Percentiles rank a stretch among this genome's conserved stretches.
Evolutionary conservation across 2,797 vertebrate genomes (phyloP).

Genomic region (Nyctibius grandis): DNA sequence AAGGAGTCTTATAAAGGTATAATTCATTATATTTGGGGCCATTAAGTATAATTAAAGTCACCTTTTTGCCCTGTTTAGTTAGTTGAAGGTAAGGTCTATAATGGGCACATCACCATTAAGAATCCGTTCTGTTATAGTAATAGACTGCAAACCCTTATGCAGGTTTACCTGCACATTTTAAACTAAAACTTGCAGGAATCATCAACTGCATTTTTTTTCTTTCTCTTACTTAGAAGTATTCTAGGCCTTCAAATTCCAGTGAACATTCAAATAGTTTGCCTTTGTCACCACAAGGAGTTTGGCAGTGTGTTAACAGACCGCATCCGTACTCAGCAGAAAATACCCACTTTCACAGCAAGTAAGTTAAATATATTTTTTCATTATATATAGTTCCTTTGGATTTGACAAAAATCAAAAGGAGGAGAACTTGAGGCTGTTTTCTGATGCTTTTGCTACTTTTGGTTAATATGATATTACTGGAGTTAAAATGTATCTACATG

Average conservation of each 20-base stretch:
- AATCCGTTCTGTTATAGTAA: not conserved
- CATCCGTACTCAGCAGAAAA: slow-evolving; percentile 48
- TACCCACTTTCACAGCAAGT: slow-evolving; percentile 44
- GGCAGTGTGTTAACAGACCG: slow-evolving; percentile 65
- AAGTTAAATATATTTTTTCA: not conserved
- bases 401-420: not conserved
- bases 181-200: not conserved
- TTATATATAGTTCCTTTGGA: not conserved
- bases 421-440: not conserved
- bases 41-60: not conserved
- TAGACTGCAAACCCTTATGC: not conserved
- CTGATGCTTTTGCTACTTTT: not conserved
- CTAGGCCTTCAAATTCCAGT: slow-evolving; percentile 16
- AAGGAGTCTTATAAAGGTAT: not conserved
- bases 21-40: not conserved
- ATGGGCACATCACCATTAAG: not conserved
- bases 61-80: not conserved
- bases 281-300: slow-evolving; percentile 72
- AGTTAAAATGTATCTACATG: not conserved
- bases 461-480: not conserved
- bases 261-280: slow-evolving; percentile 30
- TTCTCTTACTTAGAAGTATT: slow-evolving; percentile 11
- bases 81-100: not conserved
- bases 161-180: not conserved
- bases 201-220: not conserved